Percentiles rank a stretch among this genome's conserved stretches.
phyloP scores from a whole-genome alignment of 2,113 vertebrate species.

The Taxidea taxus region DNA sequence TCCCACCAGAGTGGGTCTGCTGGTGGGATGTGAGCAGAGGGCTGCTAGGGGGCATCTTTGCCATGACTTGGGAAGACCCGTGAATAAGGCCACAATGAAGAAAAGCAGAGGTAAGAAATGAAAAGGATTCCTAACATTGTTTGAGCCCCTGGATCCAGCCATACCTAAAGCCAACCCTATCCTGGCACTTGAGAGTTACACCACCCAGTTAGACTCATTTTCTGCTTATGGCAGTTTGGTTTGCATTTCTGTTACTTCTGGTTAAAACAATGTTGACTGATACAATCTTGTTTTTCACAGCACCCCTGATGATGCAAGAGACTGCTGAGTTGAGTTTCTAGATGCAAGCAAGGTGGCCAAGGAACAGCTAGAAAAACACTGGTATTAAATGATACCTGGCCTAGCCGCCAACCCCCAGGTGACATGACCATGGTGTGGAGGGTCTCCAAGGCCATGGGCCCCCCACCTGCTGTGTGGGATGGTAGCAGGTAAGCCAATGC shows the following conservation, averaged over 20 bases:
- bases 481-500: no score
- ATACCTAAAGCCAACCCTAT: not conserved
- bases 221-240: not conserved
- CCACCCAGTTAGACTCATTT: not conserved
- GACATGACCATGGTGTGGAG: rapidly evolving
- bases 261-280: not conserved
- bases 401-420: not conserved
- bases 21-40: not conserved
- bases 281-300: not conserved
- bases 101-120: not conserved
- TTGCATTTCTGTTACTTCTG: not conserved
- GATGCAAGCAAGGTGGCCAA: not conserved
- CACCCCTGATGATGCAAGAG: not conserved
- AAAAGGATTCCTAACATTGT: not conserved
- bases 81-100: not conserved
- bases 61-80: not conserved
- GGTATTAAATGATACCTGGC: not conserved
- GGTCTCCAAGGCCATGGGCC: not conserved
- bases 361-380: not conserved
- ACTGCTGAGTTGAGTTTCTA: not conserved
- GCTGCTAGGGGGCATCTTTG: not conserved
- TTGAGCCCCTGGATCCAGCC: not conserved
- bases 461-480: rapidly evolving
- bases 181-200: not conserved
- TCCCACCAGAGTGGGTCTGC: not conserved